A percentile compares a stretch with the other conserved stretches of the same genome.
Evolutionary conservation across 2,888 invertebrate species (phyloP).

Genomic region (Rhingia rostrata): DNA sequence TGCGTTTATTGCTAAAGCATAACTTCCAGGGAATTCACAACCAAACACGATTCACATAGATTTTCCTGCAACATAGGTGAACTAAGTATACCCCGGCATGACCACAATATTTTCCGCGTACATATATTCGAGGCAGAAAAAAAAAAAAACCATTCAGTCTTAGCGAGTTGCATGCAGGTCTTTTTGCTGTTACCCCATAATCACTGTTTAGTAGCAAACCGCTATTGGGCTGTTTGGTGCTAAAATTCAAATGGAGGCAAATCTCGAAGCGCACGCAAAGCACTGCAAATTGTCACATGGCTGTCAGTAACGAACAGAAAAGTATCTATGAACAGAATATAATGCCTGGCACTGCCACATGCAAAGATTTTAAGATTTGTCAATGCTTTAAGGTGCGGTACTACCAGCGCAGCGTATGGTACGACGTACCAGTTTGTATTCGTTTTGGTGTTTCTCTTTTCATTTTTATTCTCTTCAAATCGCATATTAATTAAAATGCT

Average conservation of each 20-base stretch:
- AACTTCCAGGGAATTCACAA: conserved; percentile 48
- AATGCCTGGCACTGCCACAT: conserved; percentile 32
- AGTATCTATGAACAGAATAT: conserved; percentile 31
- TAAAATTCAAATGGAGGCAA: conserved; percentile 34
- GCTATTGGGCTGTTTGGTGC: neutral
- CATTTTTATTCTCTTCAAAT: conserved; percentile 22
- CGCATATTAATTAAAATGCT: conserved; percentile 69
- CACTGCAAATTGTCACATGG: conserved; percentile 54
- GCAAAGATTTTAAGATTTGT: conserved; percentile 38
- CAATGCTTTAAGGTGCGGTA: conserved; percentile 64
- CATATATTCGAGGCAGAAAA: conserved; percentile 52
- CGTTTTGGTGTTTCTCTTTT: conserved; percentile 22
- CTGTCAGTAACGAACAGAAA: conserved; percentile 44
- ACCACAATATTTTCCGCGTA: neutral
- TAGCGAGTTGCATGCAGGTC: conserved; percentile 50
- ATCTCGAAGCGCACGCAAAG: conserved; percentile 29
- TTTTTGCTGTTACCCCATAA: conserved; percentile 38
- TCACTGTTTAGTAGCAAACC: conserved; percentile 4
- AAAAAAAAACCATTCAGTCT: conserved; percentile 66
- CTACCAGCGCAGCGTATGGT: neutral
- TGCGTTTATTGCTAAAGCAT: conserved; percentile 53
- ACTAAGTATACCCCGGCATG: conserved; percentile 1
- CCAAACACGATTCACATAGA: conserved; percentile 26
- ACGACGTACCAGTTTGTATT: neutral
- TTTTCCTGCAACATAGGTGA: conserved; percentile 5